Evolutionary conservation across 2,113 vertebrate genomes (phyloP).

Genomic region (Nettapus auritus): DNA sequence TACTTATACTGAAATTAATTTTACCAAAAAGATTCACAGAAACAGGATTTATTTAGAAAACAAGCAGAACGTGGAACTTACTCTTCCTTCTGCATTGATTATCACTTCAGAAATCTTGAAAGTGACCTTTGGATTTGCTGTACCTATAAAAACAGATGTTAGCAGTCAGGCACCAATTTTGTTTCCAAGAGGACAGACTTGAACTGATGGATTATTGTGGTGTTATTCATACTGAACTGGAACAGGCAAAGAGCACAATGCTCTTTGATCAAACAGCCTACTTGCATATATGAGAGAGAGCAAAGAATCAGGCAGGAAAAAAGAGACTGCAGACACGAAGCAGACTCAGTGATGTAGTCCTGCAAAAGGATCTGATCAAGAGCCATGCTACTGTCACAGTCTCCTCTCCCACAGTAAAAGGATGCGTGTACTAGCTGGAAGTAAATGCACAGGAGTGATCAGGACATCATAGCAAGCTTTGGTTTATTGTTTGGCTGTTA

Average conservation of each 20-base stretch:
- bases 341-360: neutral
- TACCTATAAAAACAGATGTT: slow-evolving; percentile 75
- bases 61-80: slow-evolving; percentile 66
- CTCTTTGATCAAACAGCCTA: neutral
- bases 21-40: neutral
- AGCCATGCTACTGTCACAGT: neutral
- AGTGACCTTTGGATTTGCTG: slow-evolving; percentile 86
- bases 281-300: neutral
- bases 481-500: neutral
- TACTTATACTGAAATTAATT: neutral
- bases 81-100: slow-evolving; percentile 78
- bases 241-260: neutral
- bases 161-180: slow-evolving; percentile 9
- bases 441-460: neutral
- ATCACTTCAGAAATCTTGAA: slow-evolving; percentile 85
- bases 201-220: neutral
- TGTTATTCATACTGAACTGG: neutral
- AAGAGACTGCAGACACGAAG: neutral
- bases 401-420: neutral
- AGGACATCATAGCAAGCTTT: neutral
- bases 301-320: neutral
- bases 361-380: neutral
- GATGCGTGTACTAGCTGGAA: neutral
- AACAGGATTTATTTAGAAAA: neutral
- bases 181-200: neutral